These are phyloP conservation scores for Paralichthys olivaceus DNA, from an alignment of 2,113 vertebrate genomes.

Conservation along the genomic window DNA sequence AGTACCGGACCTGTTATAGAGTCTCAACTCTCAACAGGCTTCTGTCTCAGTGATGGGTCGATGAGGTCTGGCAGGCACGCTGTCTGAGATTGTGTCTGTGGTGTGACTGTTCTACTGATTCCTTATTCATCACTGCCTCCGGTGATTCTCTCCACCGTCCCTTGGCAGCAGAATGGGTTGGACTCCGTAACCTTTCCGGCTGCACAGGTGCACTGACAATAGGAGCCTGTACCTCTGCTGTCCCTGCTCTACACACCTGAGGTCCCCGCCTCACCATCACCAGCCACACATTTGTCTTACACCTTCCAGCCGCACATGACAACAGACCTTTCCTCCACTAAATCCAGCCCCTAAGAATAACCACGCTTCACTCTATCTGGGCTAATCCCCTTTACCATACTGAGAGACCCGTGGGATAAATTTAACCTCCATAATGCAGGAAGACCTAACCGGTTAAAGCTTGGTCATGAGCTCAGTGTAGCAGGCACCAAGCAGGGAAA, in stretches of 20 bases:
- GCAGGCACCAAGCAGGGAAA: background rate
- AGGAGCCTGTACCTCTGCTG: conserved; percentile 28
- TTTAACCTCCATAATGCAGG: conserved; percentile 44
- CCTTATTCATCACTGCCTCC: conserved; percentile 45
- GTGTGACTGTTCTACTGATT: conserved; percentile 29
- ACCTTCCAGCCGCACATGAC: conserved; percentile 32
- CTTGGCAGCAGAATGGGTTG: conserved; percentile 52
- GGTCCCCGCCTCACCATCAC: conserved; percentile 2
- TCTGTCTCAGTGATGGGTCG: conserved; percentile 32
- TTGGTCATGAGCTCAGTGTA: conserved; percentile 13
- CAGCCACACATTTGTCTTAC: conserved; percentile 29
- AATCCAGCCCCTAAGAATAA: conserved; percentile 70
- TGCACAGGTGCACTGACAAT: conserved; percentile 45
- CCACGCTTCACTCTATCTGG: conserved; percentile 56
- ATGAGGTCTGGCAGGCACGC: conserved; percentile 21
- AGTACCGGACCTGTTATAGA: conserved; percentile 37
- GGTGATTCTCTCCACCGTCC: background rate
- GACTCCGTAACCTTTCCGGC: conserved; percentile 30
- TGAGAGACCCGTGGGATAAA: conserved; percentile 42
- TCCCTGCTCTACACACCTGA: conserved; percentile 29
- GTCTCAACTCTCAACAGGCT: conserved; percentile 45
- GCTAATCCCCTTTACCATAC: conserved; percentile 68
- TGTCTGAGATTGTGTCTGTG: conserved; percentile 5
- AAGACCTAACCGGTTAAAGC: conserved; percentile 34
- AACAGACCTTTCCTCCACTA: conserved; percentile 44